phyloP scores from a whole-genome alignment of 2,888 invertebrate species.

The Julus scanicus region DNA sequence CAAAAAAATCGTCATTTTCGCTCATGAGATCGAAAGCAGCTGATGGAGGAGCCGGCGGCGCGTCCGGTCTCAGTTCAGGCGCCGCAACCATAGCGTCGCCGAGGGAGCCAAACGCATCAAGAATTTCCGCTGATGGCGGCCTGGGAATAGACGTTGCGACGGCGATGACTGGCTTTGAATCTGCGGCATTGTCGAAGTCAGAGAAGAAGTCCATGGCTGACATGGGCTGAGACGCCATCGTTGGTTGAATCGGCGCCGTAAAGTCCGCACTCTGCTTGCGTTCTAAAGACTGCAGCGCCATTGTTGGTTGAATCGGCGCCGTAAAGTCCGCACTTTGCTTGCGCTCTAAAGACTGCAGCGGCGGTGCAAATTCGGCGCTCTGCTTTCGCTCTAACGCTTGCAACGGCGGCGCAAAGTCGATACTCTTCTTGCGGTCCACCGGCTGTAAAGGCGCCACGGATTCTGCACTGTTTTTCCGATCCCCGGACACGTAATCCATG shows the following conservation, averaged over 20 bases:
- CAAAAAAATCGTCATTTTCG: slow-evolving; percentile 58
- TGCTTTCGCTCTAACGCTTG: not conserved
- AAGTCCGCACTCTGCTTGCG: not conserved
- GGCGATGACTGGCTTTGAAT: not conserved
- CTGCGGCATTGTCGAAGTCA: not conserved
- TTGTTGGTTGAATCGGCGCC: not conserved
- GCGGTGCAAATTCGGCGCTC: not conserved
- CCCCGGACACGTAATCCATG: not conserved
- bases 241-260: not conserved
- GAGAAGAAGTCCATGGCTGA: slow-evolving; percentile 20
- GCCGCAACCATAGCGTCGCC: not conserved
- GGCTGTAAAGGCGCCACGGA: not conserved
- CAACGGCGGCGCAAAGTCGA: not conserved
- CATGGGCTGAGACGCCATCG: not conserved
- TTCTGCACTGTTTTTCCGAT: not conserved
- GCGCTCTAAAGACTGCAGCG: not conserved
- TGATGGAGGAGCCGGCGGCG: slow-evolving; percentile 51
- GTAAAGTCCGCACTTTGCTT: not conserved
- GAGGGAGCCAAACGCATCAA: not conserved
- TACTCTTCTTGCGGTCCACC: not conserved
- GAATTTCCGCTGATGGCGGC: slow-evolving; percentile 59
- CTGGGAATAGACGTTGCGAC: not conserved
- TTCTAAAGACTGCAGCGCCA: not conserved
- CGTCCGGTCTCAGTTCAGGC: not conserved
- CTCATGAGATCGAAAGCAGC: slow-evolving; percentile 61